These are phyloP conservation scores for Sander lucioperca DNA, from an alignment of 2,113 vertebrate genomes.

Conservation along the genomic window DNA sequence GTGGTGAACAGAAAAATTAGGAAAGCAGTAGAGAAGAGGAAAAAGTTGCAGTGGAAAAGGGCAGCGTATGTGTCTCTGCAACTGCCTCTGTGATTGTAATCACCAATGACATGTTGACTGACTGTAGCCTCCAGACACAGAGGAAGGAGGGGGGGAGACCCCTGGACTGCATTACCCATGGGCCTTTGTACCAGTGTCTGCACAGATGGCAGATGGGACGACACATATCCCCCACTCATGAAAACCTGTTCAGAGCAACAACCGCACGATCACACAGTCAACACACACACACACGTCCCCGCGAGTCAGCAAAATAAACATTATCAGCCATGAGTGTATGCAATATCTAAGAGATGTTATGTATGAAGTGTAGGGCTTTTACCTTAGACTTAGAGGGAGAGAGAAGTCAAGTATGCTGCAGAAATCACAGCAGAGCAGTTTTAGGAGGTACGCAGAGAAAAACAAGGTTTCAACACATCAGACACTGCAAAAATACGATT, in stretches of 20 bases:
- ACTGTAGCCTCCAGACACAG: constrained; percentile 53
- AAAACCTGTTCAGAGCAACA: constrained; percentile 42
- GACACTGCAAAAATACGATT: constrained; percentile 47
- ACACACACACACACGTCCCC: neutral
- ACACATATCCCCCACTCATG: constrained; percentile 37
- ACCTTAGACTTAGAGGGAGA: constrained; percentile 2
- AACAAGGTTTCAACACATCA: constrained; percentile 14
- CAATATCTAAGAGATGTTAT: constrained; percentile 24
- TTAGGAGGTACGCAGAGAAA: constrained; percentile 9
- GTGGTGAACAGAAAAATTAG: neutral
- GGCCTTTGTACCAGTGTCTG: constrained; percentile 59
- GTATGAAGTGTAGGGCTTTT: constrained; percentile 10
- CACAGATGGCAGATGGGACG: constrained; percentile 71
- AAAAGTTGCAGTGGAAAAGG: constrained; percentile 26
- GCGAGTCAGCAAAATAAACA: constrained; percentile 40
- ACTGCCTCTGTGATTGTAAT: constrained; percentile 50
- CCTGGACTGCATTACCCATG: constrained; percentile 75
- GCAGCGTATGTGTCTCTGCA: constrained; percentile 11
- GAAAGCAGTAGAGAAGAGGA: neutral
- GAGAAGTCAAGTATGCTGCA: constrained; percentile 16
- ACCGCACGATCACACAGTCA: constrained; percentile 8
- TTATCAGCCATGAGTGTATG: constrained; percentile 18
- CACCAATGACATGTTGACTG: constrained; percentile 68
- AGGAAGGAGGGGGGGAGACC: constrained; percentile 13
- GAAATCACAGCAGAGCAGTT: constrained; percentile 34